A percentile compares a stretch with the other conserved stretches of the same genome.
phyloP scores from a whole-genome alignment of 2,888 invertebrate species.

The Drosophila incognita region DNA sequence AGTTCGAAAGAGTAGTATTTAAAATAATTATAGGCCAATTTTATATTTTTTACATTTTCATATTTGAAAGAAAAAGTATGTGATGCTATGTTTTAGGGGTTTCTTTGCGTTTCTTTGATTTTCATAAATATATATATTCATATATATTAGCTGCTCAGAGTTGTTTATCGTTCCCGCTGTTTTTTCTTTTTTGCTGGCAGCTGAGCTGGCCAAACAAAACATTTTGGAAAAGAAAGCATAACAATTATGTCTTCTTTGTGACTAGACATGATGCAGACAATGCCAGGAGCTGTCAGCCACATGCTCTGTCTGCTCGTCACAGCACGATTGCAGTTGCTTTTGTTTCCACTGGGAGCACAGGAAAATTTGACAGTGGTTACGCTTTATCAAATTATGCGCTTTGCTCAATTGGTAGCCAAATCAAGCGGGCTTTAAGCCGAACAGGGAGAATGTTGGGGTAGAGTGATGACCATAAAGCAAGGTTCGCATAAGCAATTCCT shows the following conservation, averaged over 20 bases:
- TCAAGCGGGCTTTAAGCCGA: slow-evolving; percentile 1
- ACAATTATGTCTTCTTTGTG: slow-evolving; percentile 45
- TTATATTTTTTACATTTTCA: not conserved
- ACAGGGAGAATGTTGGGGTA: not conserved
- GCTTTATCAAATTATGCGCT: slow-evolving; percentile 36
- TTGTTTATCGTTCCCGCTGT: slow-evolving; percentile 22
- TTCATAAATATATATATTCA: not conserved
- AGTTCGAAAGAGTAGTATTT: not conserved
- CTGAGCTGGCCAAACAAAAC: slow-evolving; percentile 53
- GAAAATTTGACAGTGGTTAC: slow-evolving; percentile 2
- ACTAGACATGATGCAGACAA: slow-evolving; percentile 68
- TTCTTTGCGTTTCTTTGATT: not conserved
- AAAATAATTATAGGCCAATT: not conserved
- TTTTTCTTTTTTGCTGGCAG: slow-evolving; percentile 15
- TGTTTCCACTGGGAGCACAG: slow-evolving; percentile 18
- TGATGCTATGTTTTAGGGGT: not conserved
- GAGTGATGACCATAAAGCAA: not conserved
- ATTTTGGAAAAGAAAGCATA: slow-evolving; percentile 29
- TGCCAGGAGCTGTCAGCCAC: slow-evolving; percentile 52
- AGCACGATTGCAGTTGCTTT: slow-evolving; percentile 25
- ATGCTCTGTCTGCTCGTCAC: slow-evolving; percentile 41
- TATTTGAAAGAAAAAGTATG: not conserved
- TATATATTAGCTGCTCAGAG: slow-evolving; percentile 2
- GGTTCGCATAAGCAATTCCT: slow-evolving; percentile 16
- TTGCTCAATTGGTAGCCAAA: slow-evolving; percentile 40